phyloP scores from a whole-genome alignment of 1,140 invertebrate species.

The Uloborus diversus region DNA sequence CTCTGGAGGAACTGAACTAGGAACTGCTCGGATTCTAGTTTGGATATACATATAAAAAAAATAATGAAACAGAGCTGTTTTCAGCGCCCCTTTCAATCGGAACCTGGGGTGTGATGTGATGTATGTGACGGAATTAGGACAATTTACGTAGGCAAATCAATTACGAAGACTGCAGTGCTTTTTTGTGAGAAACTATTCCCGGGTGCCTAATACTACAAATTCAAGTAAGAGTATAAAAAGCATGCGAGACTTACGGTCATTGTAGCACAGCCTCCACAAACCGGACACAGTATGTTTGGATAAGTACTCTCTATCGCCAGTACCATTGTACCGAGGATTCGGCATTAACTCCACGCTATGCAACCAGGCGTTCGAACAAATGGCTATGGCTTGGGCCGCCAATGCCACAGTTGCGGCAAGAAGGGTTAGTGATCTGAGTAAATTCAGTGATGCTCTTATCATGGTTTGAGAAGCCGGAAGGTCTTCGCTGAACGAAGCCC shows the following conservation, averaged over 20 bases:
- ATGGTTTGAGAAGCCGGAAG: conserved; percentile 24
- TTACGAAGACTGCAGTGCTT: too few relatives aligned
- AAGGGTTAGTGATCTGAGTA: conserved; percentile 74
- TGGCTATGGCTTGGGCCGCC: conserved; percentile 72
- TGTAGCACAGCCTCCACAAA: conserved; percentile 76
- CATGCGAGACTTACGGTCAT: conserved; percentile 74
- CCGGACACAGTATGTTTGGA: conserved; percentile 76
- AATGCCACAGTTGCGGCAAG: conserved; percentile 73
- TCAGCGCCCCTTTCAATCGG: too few relatives aligned
- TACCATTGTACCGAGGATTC: conserved; percentile 73
- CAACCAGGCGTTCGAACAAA: conserved; percentile 77
- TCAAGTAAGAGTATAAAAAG: too few relatives aligned
- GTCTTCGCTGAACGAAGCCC: background rate
- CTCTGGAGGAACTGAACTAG: too few relatives aligned
- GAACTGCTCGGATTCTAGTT: too few relatives aligned
- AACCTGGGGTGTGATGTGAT: too few relatives aligned
- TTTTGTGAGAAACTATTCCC: too few relatives aligned
- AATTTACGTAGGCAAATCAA: too few relatives aligned
- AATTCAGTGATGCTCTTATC: conserved; percentile 54
- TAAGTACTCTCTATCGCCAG: conserved; percentile 71
- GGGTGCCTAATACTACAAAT: too few relatives aligned
- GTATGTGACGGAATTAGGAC: too few relatives aligned
- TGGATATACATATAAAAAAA: too few relatives aligned
- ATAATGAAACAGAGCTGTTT: too few relatives aligned
- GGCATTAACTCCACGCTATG: conserved; percentile 76